Base-by-base conservation (phyloP, 1,140 invertebrate genomes). In the Doryteuthis pealeii region DNA sequence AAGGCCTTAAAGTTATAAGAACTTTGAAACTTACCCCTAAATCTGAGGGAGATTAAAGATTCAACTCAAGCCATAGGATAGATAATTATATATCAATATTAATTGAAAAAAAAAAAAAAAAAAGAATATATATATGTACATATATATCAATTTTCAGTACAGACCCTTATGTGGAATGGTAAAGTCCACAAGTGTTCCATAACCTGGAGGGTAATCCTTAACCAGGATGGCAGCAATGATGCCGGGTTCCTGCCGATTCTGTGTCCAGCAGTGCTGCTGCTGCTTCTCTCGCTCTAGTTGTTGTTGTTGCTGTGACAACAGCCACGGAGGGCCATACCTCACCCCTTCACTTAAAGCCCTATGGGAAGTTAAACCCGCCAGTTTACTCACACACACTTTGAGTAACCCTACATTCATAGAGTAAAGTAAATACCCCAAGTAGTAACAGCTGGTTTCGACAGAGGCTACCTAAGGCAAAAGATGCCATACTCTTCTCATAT, bases 131-230 rank as follows among this genome's bases (percentile, higher is more conserved):
- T 40, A 40, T 40, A 40, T 40, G 10, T 40, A 40, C 10, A 40
- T 40, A 40, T 40, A 40, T 40, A 40, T 40, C 3, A 5, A 40
- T 40, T 5, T 40, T 5, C 10, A 40, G 18, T 58, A 58, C 54
- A 10, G 18, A 58, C 54, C 54, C 54, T 58, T 58, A 28, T 58
- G 54, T 58, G 54, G 54, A 58, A 15, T 4, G 26, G 54, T 58
- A 28, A 58, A 8, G 18, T 58, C 54, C 54, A 58, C 54, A 58
- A 58, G 54, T 58, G 54, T 58, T 22, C 54, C 54, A 58, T 58
- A 58, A 58, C 54, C 54, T n/a, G 54, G 54, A 5, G 26, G 54
- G 26, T n/a, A 58, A 58, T 58, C 26, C 54, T 58, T 58, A 58
- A 58, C 54, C 18, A 58, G 54, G 26, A 58, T 4, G 26, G 54